A percentile compares a stretch with the other conserved stretches of the same genome.
Conservation (phyloP, 2,113 vertebrate genomes). For the Stictonetta naevosa region DNA sequence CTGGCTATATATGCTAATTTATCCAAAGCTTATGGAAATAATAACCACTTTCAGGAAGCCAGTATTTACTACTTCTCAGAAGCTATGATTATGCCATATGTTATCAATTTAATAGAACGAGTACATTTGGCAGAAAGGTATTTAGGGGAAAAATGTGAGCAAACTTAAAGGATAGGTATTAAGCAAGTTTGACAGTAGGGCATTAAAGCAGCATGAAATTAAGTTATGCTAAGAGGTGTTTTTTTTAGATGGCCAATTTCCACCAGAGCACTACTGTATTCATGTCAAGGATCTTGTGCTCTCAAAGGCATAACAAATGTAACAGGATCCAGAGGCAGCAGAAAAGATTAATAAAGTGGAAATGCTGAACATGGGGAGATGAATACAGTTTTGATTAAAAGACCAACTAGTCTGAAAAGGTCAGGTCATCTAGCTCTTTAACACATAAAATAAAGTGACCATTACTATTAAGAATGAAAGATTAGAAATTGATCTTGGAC, state of each 20-base stretch:
- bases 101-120: neutral
- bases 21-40: neutral
- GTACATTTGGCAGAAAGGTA: neutral
- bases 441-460: neutral
- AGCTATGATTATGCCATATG: neutral
- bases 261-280: neutral
- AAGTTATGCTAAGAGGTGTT: constrained; percentile 4
- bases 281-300: neutral
- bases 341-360: neutral
- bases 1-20: neutral
- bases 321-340: neutral
- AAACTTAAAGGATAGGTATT: constrained; percentile 41
- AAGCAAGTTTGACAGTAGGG: neutral
- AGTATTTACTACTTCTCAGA: neutral
- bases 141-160: constrained; percentile 7
- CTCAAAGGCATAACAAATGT: neutral
- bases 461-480: neutral
- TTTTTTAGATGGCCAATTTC: constrained; percentile 36
- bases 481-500: neutral
- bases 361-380: constrained; percentile 15
- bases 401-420: neutral
- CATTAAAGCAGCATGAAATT: constrained; percentile 42
- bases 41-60: neutral
- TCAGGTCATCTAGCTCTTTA: neutral
- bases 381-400: constrained; percentile 6